Evolutionary conservation across 2,797 vertebrate species (phyloP).

Genomic region (Schizopygopsis malacanthus): DNA sequence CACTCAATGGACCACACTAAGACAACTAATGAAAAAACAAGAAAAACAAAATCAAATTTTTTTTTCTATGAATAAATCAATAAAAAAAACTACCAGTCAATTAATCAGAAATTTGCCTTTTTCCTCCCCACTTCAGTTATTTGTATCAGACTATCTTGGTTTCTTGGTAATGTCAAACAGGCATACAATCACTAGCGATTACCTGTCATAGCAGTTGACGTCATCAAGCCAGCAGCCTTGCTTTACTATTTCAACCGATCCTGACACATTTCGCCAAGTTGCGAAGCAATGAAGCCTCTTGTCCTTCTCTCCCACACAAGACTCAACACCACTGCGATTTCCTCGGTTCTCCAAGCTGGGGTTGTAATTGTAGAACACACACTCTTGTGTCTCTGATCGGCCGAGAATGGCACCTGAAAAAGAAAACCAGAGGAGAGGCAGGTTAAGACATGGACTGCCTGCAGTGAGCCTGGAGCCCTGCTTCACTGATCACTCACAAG

Average conservation of each 20-base stretch:
- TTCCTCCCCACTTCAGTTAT: background rate
- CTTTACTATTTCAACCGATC: slow-evolving; percentile 88
- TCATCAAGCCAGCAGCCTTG: slow-evolving; percentile 96
- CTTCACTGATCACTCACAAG: slow-evolving; percentile 3
- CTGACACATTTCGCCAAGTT: slow-evolving; percentile 92
- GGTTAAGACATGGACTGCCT: background rate
- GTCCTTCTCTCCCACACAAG: slow-evolving; percentile 88
- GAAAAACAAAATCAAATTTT: too few relatives aligned
- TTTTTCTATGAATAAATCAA: background rate
- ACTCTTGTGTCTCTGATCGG: slow-evolving; percentile 89
- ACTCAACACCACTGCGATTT: slow-evolving; percentile 84
- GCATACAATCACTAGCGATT: background rate
- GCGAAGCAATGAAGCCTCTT: slow-evolving; percentile 93
- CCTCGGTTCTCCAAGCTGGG: slow-evolving; percentile 82
- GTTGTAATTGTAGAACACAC: slow-evolving; percentile 88
- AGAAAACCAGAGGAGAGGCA: slow-evolving; percentile 46
- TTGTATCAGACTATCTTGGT: background rate
- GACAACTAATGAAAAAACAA: background rate
- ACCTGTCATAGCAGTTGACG: slow-evolving; percentile 93
- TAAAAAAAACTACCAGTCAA: background rate
- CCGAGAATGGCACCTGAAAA: slow-evolving; percentile 90
- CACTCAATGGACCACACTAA: background rate
- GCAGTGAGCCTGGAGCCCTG: background rate
- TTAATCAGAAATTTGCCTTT: background rate
- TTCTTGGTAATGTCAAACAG: background rate